These are phyloP conservation scores for Mus spicilegus DNA, from an alignment of 2,113 vertebrate species.

Conservation along the genomic window DNA sequence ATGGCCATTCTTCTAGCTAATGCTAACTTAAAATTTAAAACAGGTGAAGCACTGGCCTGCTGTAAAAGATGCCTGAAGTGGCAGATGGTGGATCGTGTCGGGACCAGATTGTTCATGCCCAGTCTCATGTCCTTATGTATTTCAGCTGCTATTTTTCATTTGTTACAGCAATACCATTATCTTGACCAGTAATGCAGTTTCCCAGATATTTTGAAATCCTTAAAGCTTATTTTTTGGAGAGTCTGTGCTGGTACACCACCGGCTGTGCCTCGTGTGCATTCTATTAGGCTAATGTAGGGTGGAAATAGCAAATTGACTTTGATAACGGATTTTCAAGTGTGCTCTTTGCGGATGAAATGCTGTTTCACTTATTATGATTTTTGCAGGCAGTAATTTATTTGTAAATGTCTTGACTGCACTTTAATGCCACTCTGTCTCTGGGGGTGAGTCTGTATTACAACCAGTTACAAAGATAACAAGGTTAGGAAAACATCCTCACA, in stretches of 20 bases:
- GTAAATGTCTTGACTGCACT: constrained; percentile 83
- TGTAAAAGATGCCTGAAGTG: constrained; percentile 53
- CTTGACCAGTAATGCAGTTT: constrained; percentile 80
- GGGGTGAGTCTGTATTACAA: constrained; percentile 78
- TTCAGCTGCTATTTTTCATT: constrained; percentile 66
- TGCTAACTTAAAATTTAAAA: constrained; percentile 51
- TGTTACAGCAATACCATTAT: constrained; percentile 81
- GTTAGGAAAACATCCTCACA: constrained; percentile 72
- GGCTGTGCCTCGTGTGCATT: constrained; percentile 57
- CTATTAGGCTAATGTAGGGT: constrained; percentile 79
- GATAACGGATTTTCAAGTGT: constrained; percentile 79
- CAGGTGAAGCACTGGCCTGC: constrained; percentile 42
- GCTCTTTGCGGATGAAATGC: constrained; percentile 81
- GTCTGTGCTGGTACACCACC: constrained; percentile 65
- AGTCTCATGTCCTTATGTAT: constrained; percentile 53
- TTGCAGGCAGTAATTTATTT: constrained; percentile 82
- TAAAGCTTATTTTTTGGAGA: constrained; percentile 79
- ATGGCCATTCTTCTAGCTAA: not conserved
- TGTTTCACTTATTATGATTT: constrained; percentile 81
- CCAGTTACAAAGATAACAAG: constrained; percentile 79
- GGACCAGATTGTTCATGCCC: constrained; percentile 66
- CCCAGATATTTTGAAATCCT: constrained; percentile 78
- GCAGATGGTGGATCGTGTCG: constrained; percentile 69
- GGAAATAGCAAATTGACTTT: constrained; percentile 81
- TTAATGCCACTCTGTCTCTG: constrained; percentile 81